Evolutionary conservation across 2,113 vertebrate genomes (phyloP), one percentile per base, ranked within the genome.

Genomic region (Sander vitreus): DNA sequence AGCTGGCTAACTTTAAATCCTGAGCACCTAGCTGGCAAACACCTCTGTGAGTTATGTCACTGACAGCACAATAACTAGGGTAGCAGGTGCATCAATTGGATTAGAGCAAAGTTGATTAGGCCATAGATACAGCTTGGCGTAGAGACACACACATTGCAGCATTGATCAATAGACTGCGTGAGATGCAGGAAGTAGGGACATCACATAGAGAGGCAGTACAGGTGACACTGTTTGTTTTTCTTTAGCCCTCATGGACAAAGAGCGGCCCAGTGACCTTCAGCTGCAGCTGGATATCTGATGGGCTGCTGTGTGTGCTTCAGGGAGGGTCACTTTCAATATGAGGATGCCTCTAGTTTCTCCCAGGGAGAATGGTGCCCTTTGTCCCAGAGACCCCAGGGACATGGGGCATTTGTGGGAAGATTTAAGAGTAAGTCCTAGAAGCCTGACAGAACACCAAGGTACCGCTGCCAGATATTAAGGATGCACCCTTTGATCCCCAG

Each of bases 201-300:
- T 62, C 60, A 21, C 60, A 76, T 1, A 54, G 54, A 71, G 58
- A 66, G 47, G 30, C 55, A 14, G 73, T 67, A 45, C 72, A 81
- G 86, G 91, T 88, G 84, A 85, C 72, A 48, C n/a, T 82, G 85
- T 92, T 87, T 90, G 82, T 90, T 88, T 86, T 85, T 77, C 78
- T 80, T 45, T 3, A 5, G 13, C 73, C 73, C 27, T 27, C 48
- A n/a, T n/a, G 57, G 51, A 90, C 83, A 91, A 83, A 84, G 80
- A 39, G 16, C 16, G 67, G 27, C 83, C 81, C 69, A 76, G 60
- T 88, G 86, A 88, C 79, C 80, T 91, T 90, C 86, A 76, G n/a
- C 62, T 76, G 70, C 67, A 74, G 70, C 60, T 45, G 60, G 45
- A 25, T 90, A 93, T 94, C 91, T 93, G 92, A 93, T 92, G 79